phyloP scores from a whole-genome alignment of 2,888 invertebrate genomes.

The Branchipolynoe longqiensis region DNA sequence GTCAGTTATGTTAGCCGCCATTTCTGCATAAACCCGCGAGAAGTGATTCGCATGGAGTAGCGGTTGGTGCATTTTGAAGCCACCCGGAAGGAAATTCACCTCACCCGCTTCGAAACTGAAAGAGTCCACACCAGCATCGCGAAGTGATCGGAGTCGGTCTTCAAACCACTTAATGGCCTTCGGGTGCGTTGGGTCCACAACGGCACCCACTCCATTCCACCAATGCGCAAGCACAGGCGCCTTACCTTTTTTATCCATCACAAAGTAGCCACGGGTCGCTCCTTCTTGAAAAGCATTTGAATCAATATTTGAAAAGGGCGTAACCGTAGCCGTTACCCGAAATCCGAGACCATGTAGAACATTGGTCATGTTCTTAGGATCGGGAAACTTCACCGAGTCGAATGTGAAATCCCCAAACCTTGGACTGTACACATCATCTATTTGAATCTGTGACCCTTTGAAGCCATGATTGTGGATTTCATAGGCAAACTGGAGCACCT shows the following conservation, averaged over 20 bases:
- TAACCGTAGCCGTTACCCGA: constrained; percentile 88
- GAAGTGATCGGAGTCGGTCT: constrained; percentile 87
- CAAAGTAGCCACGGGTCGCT: constrained; percentile 85
- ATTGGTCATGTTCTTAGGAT: constrained; percentile 85
- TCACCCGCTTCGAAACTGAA: constrained; percentile 92
- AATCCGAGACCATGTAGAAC: constrained; percentile 81
- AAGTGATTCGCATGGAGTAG: constrained; percentile 70
- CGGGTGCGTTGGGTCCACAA: constrained; percentile 93
- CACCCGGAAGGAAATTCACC: constrained; percentile 69
- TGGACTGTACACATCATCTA: constrained; percentile 91
- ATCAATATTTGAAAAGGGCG: constrained; percentile 90
- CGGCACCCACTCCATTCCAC: constrained; percentile 87
- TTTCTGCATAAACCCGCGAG: constrained; percentile 70
- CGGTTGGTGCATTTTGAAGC: constrained; percentile 67
- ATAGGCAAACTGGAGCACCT: constrained; percentile 60
- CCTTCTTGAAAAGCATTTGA: constrained; percentile 90
- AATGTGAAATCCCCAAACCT: constrained; percentile 89
- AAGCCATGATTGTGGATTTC: constrained; percentile 72
- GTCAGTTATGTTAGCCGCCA: constrained; percentile 63
- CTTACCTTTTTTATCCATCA: constrained; percentile 75
- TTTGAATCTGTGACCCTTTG: constrained; percentile 84
- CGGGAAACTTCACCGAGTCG: constrained; percentile 86
- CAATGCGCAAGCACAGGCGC: constrained; percentile 85
- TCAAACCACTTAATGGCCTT: constrained; percentile 89
- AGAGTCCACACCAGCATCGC: constrained; percentile 89